These are phyloP conservation scores for Cossypha heuglini DNA, from an alignment of 2,797 vertebrate species.

Conservation along the genomic window DNA sequence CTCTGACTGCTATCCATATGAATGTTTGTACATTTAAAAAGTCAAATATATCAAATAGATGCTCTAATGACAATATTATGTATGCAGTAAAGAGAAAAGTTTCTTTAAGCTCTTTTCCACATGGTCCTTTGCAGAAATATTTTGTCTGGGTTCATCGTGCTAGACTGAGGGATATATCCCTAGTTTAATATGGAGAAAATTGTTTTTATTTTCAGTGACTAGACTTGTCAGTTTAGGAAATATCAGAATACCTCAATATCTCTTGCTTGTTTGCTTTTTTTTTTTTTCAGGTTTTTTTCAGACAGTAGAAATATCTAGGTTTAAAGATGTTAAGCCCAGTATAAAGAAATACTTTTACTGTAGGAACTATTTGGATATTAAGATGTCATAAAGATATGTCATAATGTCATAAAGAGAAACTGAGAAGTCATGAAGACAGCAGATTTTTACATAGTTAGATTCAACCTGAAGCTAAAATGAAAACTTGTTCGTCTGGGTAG, in stretches of 20 bases:
- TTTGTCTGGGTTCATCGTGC: not conserved
- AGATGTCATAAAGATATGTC: not conserved
- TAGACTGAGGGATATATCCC: not conserved
- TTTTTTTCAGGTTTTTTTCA: not conserved
- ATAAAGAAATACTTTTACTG: not conserved
- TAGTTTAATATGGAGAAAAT: not conserved
- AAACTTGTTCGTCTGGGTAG: not conserved
- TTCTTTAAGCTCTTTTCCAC: not conserved
- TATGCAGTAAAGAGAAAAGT: not conserved
- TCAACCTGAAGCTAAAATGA: not conserved
- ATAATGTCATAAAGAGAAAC: not conserved
- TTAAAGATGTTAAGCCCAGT: not conserved
- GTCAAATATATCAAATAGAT: not conserved
- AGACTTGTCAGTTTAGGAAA: not conserved
- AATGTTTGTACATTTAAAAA: not conserved
- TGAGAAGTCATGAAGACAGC: not conserved
- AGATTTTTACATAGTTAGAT: not conserved
- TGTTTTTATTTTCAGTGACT: not conserved
- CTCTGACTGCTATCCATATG: not conserved
- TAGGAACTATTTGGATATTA: not conserved
- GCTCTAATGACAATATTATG: accelerated
- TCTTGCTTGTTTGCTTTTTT: not conserved
- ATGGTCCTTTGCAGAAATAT: not conserved
- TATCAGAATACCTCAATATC: not conserved
- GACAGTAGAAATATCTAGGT: not conserved